These are phyloP conservation scores for Glossosoma conforme DNA, from an alignment of 1,140 invertebrate genomes.

Conservation along the genomic window DNA sequence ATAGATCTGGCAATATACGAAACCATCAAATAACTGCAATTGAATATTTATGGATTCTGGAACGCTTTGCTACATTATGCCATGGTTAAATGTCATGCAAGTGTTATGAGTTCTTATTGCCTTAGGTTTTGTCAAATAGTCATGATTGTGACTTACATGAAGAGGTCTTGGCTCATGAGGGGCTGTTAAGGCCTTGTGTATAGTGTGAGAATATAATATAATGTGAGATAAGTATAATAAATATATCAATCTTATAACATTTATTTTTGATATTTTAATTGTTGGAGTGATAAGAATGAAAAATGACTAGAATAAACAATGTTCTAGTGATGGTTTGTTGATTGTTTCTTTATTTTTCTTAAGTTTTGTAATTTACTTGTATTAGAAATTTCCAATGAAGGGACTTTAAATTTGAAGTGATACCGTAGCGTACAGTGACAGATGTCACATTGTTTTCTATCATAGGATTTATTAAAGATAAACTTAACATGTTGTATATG, in stretches of 20 bases:
- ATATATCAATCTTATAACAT: conserved; percentile 12
- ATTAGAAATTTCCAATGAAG: conserved; percentile 22
- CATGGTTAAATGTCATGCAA: too few species aligned
- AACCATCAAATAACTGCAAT: too few species aligned
- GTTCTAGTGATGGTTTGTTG: conserved; percentile 18
- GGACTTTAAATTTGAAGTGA: conserved; percentile 23
- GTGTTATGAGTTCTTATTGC: conserved; percentile 3
- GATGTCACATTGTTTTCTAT: conserved; percentile 31
- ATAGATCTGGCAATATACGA: too few species aligned
- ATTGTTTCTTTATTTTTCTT: conserved; percentile 24
- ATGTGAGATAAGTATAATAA: conserved; percentile 7
- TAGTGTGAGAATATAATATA: too few species aligned
- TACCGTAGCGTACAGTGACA: conserved; percentile 30
- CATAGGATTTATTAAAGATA: conserved; percentile 31
- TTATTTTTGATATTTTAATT: conserved; percentile 28
- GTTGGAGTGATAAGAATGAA: conserved; percentile 16
- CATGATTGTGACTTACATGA: not conserved
- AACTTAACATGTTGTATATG: conserved; percentile 29
- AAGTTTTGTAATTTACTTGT: conserved; percentile 26
- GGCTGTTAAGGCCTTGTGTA: conserved; percentile 3
- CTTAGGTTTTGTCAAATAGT: not conserved
- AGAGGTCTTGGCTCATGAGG: conserved; percentile 1
- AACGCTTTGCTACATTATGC: too few species aligned
- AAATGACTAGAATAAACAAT: conserved; percentile 22
- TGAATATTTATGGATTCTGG: too few species aligned